Evolutionary conservation across 2,888 invertebrate genomes (phyloP).

Genomic region (Camptogramma bilineatum): DNA sequence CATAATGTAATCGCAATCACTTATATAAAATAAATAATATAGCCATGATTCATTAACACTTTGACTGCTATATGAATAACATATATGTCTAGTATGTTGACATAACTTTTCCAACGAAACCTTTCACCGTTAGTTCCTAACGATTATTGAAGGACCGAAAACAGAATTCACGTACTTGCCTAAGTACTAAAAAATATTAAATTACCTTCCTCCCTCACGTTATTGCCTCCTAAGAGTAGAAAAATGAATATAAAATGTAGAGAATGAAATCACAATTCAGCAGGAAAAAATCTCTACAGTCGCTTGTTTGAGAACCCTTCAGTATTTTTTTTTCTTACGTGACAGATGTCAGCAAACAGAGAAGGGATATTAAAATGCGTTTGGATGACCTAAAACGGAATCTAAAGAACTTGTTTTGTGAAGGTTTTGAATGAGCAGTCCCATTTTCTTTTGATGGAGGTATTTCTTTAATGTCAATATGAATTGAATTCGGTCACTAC

Average conservation of each 20-base stretch:
- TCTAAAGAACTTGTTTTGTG: constrained; percentile 35
- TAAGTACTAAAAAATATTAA: too few relatives aligned
- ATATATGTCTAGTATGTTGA: too few relatives aligned
- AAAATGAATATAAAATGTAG: neutral
- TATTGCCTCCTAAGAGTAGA: neutral
- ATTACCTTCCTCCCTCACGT: neutral
- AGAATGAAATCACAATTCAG: constrained; percentile 5
- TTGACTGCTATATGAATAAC: too few relatives aligned
- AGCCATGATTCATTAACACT: too few relatives aligned
- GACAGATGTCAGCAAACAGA: constrained; percentile 67
- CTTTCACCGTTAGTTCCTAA: too few relatives aligned
- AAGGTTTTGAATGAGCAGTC: constrained; percentile 35
- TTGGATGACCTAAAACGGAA: constrained; percentile 59
- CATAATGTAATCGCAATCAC: too few relatives aligned
- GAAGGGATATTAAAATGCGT: constrained; percentile 70
- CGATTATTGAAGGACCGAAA: too few relatives aligned
- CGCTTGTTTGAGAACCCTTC: constrained; percentile 45
- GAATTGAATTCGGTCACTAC: constrained; percentile 24
- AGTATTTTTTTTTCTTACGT: constrained; percentile 63
- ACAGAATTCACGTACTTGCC: too few relatives aligned
- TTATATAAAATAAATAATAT: too few relatives aligned
- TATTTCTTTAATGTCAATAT: constrained; percentile 40
- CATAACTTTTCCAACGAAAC: too few relatives aligned
- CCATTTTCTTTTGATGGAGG: constrained; percentile 39
- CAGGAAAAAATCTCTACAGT: constrained; percentile 2